phyloP scores from a whole-genome alignment of 92 coral and sea anemone genomes.

The Galaxea fascicularis region DNA sequence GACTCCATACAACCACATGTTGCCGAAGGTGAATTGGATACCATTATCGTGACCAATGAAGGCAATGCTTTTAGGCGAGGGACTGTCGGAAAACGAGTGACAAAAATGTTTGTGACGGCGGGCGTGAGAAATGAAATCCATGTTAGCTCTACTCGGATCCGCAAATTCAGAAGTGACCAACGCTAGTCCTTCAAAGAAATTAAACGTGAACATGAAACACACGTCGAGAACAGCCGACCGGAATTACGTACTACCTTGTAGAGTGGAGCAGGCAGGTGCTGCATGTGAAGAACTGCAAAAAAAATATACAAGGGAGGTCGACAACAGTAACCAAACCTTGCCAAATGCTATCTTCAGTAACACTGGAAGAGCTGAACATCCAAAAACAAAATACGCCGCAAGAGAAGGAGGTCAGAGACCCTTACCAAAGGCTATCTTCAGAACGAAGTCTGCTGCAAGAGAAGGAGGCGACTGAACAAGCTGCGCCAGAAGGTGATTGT shows the following conservation, averaged over 20 bases:
- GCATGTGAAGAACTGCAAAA: neutral
- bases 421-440: no score
- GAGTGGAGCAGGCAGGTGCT: neutral
- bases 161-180: neutral
- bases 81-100: neutral
- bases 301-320: neutral
- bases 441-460: no score
- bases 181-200: neutral
- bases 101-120: neutral
- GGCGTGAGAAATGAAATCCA: neutral
- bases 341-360: no score
- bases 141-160: neutral
- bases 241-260: neutral
- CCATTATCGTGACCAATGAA: neutral
- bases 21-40: neutral
- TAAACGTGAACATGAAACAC: neutral
- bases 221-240: neutral
- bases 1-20: neutral
- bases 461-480: no score
- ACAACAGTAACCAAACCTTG: neutral
- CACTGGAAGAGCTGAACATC: no score
- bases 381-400: no score
- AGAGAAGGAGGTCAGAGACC: no score
- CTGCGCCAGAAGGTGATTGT: no score
- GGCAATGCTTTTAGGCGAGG: neutral